These are phyloP conservation scores for Illadopsis cleaveri DNA, from an alignment of 2,113 vertebrate genomes.

Conservation along the genomic window DNA sequence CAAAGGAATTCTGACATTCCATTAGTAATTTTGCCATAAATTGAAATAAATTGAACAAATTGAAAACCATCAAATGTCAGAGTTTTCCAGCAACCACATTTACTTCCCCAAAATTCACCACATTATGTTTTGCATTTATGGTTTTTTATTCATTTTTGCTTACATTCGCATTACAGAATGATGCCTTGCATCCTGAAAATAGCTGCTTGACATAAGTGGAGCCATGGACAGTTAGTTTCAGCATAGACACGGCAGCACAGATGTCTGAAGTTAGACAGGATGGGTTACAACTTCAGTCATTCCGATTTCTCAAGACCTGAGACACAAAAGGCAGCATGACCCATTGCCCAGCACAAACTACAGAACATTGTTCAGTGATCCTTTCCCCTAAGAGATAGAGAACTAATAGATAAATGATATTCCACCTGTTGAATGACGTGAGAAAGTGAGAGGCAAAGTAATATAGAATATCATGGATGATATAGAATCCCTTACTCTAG, in stretches of 20 bases:
- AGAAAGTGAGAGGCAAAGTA: background rate
- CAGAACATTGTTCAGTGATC: background rate
- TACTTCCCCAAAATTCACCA: background rate
- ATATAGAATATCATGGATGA: background rate
- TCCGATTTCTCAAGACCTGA: background rate
- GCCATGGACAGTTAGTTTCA: background rate
- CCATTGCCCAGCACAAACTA: background rate
- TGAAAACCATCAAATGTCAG: background rate
- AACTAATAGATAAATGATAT: background rate
- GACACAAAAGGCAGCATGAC: background rate
- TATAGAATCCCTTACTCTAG: background rate
- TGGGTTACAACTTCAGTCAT: background rate
- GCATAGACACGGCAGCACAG: background rate
- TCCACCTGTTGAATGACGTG: background rate
- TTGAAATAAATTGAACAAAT: background rate
- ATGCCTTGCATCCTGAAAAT: background rate
- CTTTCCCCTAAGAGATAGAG: background rate
- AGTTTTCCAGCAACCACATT: background rate
- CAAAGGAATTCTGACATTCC: background rate
- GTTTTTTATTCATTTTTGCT: background rate
- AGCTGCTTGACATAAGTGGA: background rate
- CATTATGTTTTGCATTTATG: background rate
- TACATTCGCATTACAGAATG: background rate
- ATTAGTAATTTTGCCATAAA: background rate
- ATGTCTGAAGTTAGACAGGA: background rate